A percentile compares a stretch with the other conserved stretches of the same genome.
These are phyloP conservation scores for Cacoxenus indagator DNA, from an alignment of 2,888 invertebrate genomes.

Conservation along the genomic window DNA sequence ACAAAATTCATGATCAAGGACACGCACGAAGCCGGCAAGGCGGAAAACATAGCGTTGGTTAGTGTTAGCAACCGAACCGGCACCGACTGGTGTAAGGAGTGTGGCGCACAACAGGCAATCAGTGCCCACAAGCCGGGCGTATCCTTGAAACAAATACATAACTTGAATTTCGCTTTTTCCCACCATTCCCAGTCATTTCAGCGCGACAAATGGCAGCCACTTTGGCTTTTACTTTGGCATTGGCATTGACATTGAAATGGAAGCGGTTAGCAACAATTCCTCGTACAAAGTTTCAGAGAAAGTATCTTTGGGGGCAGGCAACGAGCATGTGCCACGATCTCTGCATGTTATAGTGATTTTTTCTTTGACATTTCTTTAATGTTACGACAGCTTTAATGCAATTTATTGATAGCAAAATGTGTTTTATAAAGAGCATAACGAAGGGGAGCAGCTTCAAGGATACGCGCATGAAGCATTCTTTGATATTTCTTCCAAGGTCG, in stretches of 20 bases:
- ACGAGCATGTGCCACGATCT: neutral
- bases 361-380: neutral
- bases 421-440: neutral
- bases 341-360: neutral
- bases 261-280: conserved; percentile 1
- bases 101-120: conserved; percentile 5
- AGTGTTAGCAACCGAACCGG: conserved; percentile 1
- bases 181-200: neutral
- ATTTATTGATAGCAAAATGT: conserved; percentile 13
- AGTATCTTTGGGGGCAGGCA: neutral
- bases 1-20: conserved; percentile 15
- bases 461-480: neutral
- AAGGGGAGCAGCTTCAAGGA: conserved; percentile 4
- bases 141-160: conserved; percentile 15
- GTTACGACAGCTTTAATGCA: conserved; percentile 7
- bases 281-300: neutral
- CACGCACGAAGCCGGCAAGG: conserved; percentile 1
- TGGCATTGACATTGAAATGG: conserved; percentile 16
- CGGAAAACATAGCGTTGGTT: neutral
- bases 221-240: conserved; percentile 16
- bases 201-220: conserved; percentile 6
- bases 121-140: neutral
- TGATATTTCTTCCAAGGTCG: conserved; percentile 13
- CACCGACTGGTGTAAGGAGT: neutral
- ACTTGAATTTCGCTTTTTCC: neutral